Percentiles rank a stretch among this genome's conserved stretches.
These are phyloP conservation scores for Drosophila suzukii DNA, from an alignment of 1,140 invertebrate genomes.

Conservation along the genomic window DNA sequence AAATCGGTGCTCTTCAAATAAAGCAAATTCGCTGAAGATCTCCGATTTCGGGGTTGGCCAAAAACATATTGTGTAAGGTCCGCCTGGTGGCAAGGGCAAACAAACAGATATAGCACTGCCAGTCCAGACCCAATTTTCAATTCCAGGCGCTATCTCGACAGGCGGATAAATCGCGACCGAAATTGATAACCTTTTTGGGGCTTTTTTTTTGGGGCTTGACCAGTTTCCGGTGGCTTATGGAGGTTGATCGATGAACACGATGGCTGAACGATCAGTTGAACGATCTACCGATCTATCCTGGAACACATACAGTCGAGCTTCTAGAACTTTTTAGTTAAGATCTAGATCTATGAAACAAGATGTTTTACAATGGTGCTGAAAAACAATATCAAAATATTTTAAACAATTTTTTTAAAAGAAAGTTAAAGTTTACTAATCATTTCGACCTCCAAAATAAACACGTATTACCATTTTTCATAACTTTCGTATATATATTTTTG, in stretches of 20 bases:
- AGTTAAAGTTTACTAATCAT: neutral
- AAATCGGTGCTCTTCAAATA: slow-evolving; percentile 71
- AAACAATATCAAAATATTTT: no score
- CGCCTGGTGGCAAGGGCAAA: neutral
- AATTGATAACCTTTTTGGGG: slow-evolving; percentile 37
- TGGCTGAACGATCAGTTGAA: no score
- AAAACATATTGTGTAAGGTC: slow-evolving; percentile 70
- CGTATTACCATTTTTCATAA: neutral
- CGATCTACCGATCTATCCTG: slow-evolving; percentile 11
- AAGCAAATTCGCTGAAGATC: slow-evolving; percentile 1
- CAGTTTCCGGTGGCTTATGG: slow-evolving; percentile 42
- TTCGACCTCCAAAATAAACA: neutral
- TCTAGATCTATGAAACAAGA: no score
- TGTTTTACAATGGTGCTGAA: no score
- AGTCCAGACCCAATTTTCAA: slow-evolving; percentile 34
- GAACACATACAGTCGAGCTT: neutral
- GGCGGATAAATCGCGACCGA: slow-evolving; percentile 59
- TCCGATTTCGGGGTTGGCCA: slow-evolving; percentile 24
- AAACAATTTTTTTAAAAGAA: neutral
- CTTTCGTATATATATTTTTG: slow-evolving; percentile 22
- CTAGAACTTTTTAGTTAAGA: neutral
- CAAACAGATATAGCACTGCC: slow-evolving; percentile 16
- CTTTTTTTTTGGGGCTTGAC: slow-evolving; percentile 24
- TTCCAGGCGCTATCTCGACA: slow-evolving; percentile 62
- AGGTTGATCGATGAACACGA: slow-evolving; percentile 39